phyloP scores from a whole-genome alignment of 2,797 vertebrate species.

The Amblyopsis hoosieri region DNA sequence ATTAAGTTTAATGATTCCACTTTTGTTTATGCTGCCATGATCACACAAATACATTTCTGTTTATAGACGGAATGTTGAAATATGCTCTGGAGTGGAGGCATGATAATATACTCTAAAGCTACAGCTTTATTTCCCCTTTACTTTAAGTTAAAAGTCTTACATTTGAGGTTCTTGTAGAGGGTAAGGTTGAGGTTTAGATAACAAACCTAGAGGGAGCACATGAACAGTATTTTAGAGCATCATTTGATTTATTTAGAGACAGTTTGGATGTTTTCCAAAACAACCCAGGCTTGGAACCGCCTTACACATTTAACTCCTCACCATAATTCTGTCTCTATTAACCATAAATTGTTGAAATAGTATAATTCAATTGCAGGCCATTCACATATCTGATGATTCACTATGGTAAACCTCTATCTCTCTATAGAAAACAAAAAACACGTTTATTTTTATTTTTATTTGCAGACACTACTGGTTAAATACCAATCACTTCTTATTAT shows the following conservation, averaged over 20 bases:
- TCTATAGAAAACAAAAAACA: too few relatives aligned
- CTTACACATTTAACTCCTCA: conserved; percentile 7
- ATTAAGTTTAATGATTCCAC: too few relatives aligned
- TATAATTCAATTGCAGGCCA: conserved; percentile 7
- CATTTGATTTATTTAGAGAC: conserved; percentile 18
- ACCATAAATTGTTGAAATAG: conserved; percentile 29
- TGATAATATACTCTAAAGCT: conserved; percentile 9
- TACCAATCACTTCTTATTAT: not conserved
- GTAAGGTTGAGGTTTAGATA: conserved; percentile 12
- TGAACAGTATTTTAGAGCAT: conserved; percentile 8
- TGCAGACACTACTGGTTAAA: too few relatives aligned
- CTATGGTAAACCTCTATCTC: too few relatives aligned
- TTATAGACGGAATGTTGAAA: conserved; percentile 27
- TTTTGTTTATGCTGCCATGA: not conserved
- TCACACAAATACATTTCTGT: conserved; percentile 13
- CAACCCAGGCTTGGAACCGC: not conserved
- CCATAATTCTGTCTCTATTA: conserved; percentile 27
- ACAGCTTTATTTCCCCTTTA: too few relatives aligned
- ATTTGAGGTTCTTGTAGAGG: conserved; percentile 16
- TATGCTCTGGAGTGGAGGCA: conserved; percentile 22
- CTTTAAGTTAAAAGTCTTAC: conserved; percentile 4
- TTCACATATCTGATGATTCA: conserved; percentile 21
- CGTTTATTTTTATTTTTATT: too few relatives aligned
- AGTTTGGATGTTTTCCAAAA: conserved; percentile 13
- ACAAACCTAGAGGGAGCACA: conserved; percentile 14